phyloP scores from a whole-genome alignment of 1,140 invertebrate species.

The Bombus vancouverensis region DNA sequence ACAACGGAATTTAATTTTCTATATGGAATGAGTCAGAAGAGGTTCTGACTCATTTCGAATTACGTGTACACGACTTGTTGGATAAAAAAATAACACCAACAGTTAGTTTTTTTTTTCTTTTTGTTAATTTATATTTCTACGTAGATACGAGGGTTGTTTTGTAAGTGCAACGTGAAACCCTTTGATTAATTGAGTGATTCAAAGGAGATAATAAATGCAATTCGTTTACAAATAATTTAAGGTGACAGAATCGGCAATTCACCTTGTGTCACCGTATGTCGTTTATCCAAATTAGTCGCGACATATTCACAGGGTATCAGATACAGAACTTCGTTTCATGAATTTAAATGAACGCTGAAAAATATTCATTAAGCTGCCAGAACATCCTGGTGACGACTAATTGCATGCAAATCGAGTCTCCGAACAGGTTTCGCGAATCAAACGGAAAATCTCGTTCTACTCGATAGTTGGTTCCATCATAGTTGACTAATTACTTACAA shows the following conservation, averaged over 20 bases:
- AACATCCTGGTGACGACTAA: background rate
- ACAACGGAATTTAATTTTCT: background rate
- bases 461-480: background rate
- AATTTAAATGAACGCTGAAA: background rate
- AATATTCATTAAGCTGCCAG: background rate
- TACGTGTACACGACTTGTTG: background rate
- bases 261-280: too few species aligned
- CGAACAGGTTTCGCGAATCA: conserved; percentile 1
- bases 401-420: conserved; percentile 16
- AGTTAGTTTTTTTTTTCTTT: too few species aligned
- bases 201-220: too few species aligned
- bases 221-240: too few species aligned
- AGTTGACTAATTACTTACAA: background rate
- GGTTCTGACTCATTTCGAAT: background rate
- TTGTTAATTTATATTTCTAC: too few species aligned
- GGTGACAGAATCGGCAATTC: too few species aligned
- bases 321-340: background rate
- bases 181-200: too few species aligned
- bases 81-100: too few species aligned
- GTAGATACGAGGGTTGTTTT: too few species aligned
- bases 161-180: too few species aligned
- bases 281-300: too few species aligned
- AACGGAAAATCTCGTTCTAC: background rate
- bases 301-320: background rate
- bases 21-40: too few species aligned